These are phyloP conservation scores for Pseudopipra pipra DNA, from an alignment of 2,113 vertebrate species.

Conservation along the genomic window DNA sequence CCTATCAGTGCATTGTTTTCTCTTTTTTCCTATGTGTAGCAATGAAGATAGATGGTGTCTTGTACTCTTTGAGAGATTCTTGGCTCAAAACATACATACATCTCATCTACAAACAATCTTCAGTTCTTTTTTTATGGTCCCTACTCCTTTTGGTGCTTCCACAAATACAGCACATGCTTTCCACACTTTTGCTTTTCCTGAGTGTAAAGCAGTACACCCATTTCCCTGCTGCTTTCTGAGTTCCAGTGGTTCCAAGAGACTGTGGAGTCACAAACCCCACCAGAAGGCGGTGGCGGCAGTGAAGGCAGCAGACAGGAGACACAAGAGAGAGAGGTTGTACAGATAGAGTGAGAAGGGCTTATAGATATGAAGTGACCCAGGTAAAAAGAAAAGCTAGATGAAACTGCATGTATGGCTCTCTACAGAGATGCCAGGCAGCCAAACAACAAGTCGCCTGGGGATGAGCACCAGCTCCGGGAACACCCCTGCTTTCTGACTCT, in stretches of 20 bases:
- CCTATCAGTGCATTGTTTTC: neutral
- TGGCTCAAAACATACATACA: neutral
- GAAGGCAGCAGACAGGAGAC: neutral
- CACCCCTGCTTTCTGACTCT: neutral
- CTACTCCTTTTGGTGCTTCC: neutral
- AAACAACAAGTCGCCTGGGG: neutral
- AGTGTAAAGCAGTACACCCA: neutral
- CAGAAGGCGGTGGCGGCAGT: neutral
- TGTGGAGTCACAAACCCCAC: neutral
- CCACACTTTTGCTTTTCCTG: neutral
- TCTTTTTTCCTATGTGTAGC: rapidly evolving
- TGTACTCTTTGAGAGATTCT: neutral
- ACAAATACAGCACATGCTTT: neutral
- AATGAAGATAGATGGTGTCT: neutral
- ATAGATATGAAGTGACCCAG: neutral
- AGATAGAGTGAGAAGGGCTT: neutral
- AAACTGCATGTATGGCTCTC: neutral
- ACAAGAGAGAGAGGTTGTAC: neutral
- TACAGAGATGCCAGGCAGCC: neutral
- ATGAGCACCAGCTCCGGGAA: neutral
- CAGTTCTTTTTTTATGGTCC: neutral
- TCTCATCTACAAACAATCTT: neutral
- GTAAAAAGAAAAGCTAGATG: neutral
- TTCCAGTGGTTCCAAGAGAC: neutral
- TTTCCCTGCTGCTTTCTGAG: neutral